These are phyloP conservation scores for Acanthisitta chloris DNA, from an alignment of 2,113 vertebrate species.

Conservation along the genomic window DNA sequence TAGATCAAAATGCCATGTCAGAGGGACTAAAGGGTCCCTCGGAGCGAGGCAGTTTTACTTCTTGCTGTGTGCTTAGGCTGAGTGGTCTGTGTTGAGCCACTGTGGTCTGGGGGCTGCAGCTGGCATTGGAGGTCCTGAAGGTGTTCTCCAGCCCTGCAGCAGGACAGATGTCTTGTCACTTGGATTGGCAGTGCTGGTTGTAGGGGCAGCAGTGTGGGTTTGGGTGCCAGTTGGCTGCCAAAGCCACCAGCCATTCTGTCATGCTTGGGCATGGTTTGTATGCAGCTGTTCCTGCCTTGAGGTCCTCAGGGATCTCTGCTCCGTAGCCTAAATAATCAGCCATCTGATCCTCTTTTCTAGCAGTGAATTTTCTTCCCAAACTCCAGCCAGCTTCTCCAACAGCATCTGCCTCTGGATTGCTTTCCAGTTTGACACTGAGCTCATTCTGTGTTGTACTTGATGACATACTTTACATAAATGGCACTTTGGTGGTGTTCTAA, in stretches of 20 bases:
- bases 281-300: not conserved
- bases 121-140: accelerated
- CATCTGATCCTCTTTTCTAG: not conserved
- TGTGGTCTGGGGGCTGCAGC: not conserved
- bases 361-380: too few relatives aligned
- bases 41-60: not conserved
- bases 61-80: not conserved
- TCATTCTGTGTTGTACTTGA: accelerated
- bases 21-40: not conserved
- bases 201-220: not conserved
- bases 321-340: accelerated
- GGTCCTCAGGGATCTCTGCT: not conserved
- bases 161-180: too few relatives aligned
- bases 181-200: too few relatives aligned
- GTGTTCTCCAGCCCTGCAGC: not conserved
- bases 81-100: not conserved
- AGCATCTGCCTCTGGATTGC: not conserved
- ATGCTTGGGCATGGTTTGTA: too few relatives aligned
- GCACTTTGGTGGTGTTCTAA: not conserved
- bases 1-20: too few relatives aligned
- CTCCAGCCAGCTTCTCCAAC: not conserved
- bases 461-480: accelerated
- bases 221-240: not conserved
- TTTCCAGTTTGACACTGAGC: not conserved
- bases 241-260: not conserved